phyloP scores from a whole-genome alignment of 2,888 invertebrate genomes.

The Polydrusus tereticollis region DNA sequence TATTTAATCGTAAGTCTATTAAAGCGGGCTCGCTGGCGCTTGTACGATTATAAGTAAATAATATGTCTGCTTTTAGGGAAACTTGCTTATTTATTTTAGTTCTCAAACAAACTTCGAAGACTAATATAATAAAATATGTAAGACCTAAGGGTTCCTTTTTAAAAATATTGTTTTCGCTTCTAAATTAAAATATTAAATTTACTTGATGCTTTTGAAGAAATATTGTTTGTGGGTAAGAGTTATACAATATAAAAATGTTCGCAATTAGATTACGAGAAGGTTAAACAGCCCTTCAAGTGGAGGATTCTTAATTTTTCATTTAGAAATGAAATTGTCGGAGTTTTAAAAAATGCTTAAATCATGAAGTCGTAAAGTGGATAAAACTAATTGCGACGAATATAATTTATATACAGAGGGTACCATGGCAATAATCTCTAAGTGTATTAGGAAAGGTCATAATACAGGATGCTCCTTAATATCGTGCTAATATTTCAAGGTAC shows the following conservation, averaged over 20 bases:
- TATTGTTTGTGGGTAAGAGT: background rate
- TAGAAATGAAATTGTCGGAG: background rate
- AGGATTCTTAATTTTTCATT: background rate
- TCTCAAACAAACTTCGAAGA: background rate
- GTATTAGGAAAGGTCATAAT: too few relatives aligned
- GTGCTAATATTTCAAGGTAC: too few relatives aligned
- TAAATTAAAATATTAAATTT: conserved; percentile 1
- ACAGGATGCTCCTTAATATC: too few relatives aligned
- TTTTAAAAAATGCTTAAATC: too few relatives aligned
- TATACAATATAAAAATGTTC: background rate
- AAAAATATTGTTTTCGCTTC: background rate
- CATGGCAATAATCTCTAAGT: too few relatives aligned
- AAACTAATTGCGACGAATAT: too few relatives aligned
- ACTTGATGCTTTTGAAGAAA: background rate
- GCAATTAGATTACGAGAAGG: background rate
- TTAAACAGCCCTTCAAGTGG: background rate
- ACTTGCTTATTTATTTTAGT: background rate
- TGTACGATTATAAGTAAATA: too few relatives aligned
- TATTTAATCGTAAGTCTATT: too few relatives aligned
- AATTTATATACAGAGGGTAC: too few relatives aligned
- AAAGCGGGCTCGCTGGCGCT: too few relatives aligned
- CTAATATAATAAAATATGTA: background rate
- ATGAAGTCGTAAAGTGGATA: too few relatives aligned
- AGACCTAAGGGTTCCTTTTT: background rate
- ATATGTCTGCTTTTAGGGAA: too few relatives aligned